Base-by-base conservation (phyloP, 2,797 vertebrate species). In the Arrhamphus sclerolepis region DNA sequence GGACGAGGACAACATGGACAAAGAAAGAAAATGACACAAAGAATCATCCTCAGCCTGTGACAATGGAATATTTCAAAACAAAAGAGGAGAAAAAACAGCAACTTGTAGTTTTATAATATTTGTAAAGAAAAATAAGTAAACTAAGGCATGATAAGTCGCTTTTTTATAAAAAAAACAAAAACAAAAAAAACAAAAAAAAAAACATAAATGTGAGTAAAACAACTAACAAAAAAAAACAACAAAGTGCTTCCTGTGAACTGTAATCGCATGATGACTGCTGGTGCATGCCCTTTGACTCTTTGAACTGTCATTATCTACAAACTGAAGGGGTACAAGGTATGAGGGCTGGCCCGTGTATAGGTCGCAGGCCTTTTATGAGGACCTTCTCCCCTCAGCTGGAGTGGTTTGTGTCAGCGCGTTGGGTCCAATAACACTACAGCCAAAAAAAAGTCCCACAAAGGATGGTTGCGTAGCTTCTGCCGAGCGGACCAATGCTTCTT, bases 211-310 rank as follows among this genome's bases (percentile, higher is more conserved):
- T 88, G 72, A 56, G 81, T 85, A 83, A 85, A 88, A 72, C 62
- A 80, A 81, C 78, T 55, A 65, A 76, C 74, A 76, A 84, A 85
- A 84, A 85, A 81, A 86, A 86, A 80, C 82, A 76, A 82, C 86
- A 92, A 88, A 94, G 93, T 94, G 92, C 92, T 95, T 95, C 92
- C 94, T 93, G 93, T 95, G 92, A 94, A 94, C 93, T 93, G 89
- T 95, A 95, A 95, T 94, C 93, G 96, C 96, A 94, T 84, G 95
- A 93, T 92, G 93, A 94, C 94, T 93, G 94, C 94, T 93, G 94
- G 94, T 95, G 96, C 96, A 98, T 97, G 97, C 94, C 93, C 94
- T 92, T 89, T 88, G 87, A 91, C 89, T 87, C 89, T 85, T 90
- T 88, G 89, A 92, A 91, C 90, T 96, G 91, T 95, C 92, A 86